Conservation (phyloP, 2,113 vertebrate species). For the Atlantisia rogersi region DNA sequence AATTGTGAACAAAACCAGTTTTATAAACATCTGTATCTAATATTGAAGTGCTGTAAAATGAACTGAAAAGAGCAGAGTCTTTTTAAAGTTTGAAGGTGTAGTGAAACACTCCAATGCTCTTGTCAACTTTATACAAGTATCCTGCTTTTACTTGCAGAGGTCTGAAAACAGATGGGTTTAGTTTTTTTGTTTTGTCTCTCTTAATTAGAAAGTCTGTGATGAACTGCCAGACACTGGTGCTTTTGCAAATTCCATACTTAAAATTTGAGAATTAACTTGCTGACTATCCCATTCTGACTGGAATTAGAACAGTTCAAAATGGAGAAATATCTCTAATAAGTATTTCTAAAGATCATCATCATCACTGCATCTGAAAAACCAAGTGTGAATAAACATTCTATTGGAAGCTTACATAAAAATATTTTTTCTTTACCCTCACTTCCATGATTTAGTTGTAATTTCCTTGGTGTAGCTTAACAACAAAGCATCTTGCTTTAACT, state of each 20-base stretch:
- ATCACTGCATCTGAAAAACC: not conserved
- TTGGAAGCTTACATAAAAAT: not conserved
- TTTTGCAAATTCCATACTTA: not conserved
- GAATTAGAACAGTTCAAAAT: not conserved
- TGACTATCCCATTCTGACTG: not conserved
- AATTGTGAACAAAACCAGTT: not conserved
- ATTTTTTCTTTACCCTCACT: not conserved
- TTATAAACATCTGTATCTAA: not conserved
- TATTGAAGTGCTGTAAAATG: not conserved
- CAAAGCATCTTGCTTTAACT: not conserved
- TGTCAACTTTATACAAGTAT: not conserved
- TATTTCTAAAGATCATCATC: not conserved
- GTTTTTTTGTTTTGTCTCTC: not conserved
- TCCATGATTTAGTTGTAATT: not conserved
- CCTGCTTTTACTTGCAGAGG: not conserved
- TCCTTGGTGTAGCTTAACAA: not conserved
- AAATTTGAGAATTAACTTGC: not conserved
- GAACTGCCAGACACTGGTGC: not conserved
- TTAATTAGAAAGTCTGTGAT: not conserved
- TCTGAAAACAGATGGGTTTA: not conserved
- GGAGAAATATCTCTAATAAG: not conserved
- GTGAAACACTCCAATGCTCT: not conserved
- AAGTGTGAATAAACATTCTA: not conserved
- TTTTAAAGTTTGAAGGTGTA: not conserved
- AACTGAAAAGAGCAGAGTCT: not conserved